Conservation (phyloP, 2,113 vertebrate genomes). For the Limanda limanda region DNA sequence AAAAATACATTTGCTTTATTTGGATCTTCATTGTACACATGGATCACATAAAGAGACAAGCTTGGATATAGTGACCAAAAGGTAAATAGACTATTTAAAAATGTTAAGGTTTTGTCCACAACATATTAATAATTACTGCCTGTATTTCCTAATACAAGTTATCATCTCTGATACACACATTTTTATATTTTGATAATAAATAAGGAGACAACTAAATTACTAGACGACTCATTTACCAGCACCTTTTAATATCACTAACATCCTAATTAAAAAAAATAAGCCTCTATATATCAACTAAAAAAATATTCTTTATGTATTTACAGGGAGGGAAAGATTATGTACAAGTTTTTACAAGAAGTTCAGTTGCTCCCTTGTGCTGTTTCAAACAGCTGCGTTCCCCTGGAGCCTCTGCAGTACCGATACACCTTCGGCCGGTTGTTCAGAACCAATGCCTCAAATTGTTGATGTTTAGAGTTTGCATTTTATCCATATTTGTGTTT, state of each 20-base stretch:
- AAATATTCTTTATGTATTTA: slow-evolving; percentile 65
- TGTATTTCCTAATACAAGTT: slow-evolving; percentile 29
- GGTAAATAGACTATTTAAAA: slow-evolving; percentile 40
- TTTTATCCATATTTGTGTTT: too few species aligned
- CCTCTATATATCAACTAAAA: slow-evolving; percentile 55
- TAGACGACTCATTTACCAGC: slow-evolving; percentile 3
- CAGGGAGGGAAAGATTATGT: slow-evolving; percentile 59
- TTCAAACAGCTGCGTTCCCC: slow-evolving; percentile 6
- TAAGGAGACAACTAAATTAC: not conserved
- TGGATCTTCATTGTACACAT: slow-evolving; percentile 43
- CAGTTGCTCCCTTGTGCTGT: slow-evolving; percentile 6
- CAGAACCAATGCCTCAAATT: too few species aligned
- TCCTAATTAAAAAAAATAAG: slow-evolving; percentile 20
- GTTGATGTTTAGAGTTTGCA: too few species aligned
- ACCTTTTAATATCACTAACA: slow-evolving; percentile 4
- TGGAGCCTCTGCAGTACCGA: too few species aligned
- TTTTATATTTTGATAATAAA: slow-evolving; percentile 1
- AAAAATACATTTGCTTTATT: slow-evolving; percentile 82
- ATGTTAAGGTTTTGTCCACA: not conserved
- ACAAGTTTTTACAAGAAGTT: slow-evolving; percentile 52
- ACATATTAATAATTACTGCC: slow-evolving; percentile 7
- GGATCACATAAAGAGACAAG: slow-evolving; percentile 45
- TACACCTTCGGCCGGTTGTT: too few species aligned
- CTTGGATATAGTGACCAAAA: slow-evolving; percentile 30
- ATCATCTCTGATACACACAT: slow-evolving; percentile 1